phyloP scores from a whole-genome alignment of 2,797 vertebrate genomes.

The Typhlichthys eigenmanni region DNA sequence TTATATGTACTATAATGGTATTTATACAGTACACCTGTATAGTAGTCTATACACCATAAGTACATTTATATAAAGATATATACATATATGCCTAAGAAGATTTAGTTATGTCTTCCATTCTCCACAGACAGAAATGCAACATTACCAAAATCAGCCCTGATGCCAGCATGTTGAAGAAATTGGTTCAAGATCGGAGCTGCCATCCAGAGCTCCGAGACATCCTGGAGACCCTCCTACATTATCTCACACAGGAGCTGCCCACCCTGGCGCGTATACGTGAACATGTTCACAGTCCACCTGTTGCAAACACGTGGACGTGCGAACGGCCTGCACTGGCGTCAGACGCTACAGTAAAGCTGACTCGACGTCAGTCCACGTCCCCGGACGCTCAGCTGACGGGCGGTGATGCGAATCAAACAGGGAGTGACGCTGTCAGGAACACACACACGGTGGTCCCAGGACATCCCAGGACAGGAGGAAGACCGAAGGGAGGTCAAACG shows the following conservation, averaged over 20 bases:
- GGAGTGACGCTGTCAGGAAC: conserved; percentile 6
- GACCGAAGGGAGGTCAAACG: conserved; percentile 17
- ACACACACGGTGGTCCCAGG: conserved; percentile 30
- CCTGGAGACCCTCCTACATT: conserved; percentile 84
- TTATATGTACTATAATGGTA: too few species aligned
- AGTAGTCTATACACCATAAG: not conserved
- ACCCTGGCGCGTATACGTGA: conserved; percentile 16
- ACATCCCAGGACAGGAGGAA: conserved; percentile 9
- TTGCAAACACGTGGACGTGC: not conserved
- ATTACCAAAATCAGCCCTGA: conserved; percentile 61
- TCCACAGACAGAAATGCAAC: conserved; percentile 56
- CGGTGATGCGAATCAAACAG: conserved; percentile 12
- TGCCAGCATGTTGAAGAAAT: conserved; percentile 77
- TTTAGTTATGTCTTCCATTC: conserved; percentile 74
- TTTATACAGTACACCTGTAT: too few species aligned
- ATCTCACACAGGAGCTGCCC: conserved; percentile 63
- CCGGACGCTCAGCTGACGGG: not conserved
- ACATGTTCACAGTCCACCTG: conserved; percentile 9
- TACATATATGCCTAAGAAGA: conserved; percentile 12
- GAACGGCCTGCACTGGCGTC: conserved; percentile 8
- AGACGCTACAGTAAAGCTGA: conserved; percentile 8
- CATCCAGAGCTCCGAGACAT: conserved; percentile 75
- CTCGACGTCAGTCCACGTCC: conserved; percentile 17
- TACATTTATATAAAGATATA: not conserved
- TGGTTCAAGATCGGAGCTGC: conserved; percentile 73